Conservation (phyloP, 2,888 invertebrate genomes). For the Dynastes tityus region DNA sequence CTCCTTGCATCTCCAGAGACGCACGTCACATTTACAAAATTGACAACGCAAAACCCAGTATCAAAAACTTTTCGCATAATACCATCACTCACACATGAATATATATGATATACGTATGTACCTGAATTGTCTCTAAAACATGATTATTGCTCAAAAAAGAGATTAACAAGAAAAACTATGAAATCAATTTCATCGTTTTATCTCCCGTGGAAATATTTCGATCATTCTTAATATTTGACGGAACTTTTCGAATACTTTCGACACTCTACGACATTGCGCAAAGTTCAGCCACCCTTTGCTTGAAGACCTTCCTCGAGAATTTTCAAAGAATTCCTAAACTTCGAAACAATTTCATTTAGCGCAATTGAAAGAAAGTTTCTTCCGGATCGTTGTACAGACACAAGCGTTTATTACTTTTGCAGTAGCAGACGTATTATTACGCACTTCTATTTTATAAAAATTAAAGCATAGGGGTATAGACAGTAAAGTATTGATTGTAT, state of each 20-base stretch:
- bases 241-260: slow-evolving; percentile 25
- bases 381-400: neutral
- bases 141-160: neutral
- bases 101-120: neutral
- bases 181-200: neutral
- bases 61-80: too few relatives aligned
- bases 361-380: slow-evolving; percentile 10
- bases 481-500: too few relatives aligned
- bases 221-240: slow-evolving; percentile 30
- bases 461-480: too few relatives aligned
- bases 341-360: slow-evolving; percentile 25
- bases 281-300: slow-evolving; percentile 5
- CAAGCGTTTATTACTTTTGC: neutral
- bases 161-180: neutral
- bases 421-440: neutral
- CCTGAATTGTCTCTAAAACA: neutral
- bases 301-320: slow-evolving; percentile 4
- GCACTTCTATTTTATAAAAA: neutral
- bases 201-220: neutral
- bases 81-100: neutral
- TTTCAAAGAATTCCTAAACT: slow-evolving; percentile 7
- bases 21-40: too few relatives aligned
- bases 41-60: too few relatives aligned
- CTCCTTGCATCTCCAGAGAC: too few relatives aligned
- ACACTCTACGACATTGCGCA: slow-evolving; percentile 13